These are phyloP conservation scores for Scaptomyza montana DNA, from an alignment of 1,140 invertebrate species.

Conservation along the genomic window DNA sequence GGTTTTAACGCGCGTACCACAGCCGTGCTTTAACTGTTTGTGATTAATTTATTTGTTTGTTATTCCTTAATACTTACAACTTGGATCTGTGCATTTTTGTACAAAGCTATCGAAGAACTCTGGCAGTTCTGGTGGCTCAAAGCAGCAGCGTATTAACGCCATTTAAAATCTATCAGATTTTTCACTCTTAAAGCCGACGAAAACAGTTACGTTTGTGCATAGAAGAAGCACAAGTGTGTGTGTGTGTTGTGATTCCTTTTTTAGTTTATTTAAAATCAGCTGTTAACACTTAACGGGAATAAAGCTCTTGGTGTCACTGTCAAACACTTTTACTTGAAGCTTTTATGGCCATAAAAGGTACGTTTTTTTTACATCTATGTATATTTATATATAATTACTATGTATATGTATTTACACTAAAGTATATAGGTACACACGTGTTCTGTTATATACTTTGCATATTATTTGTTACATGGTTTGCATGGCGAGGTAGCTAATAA, in stretches of 20 bases:
- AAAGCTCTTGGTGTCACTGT: constrained; percentile 50
- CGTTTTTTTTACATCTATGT: constrained; percentile 35
- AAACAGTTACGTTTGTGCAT: neutral
- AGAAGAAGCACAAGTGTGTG: too few relatives aligned
- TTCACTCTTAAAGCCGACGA: neutral
- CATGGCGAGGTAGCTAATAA: neutral
- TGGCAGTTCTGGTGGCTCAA: constrained; percentile 88
- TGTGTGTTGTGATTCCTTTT: constrained; percentile 12
- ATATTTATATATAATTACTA: neutral
- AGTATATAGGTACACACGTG: constrained; percentile 6
- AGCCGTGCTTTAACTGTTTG: neutral
- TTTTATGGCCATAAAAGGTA: constrained; percentile 42
- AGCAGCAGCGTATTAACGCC: constrained; percentile 91
- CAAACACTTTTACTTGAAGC: constrained; percentile 30
- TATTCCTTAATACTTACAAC: constrained; percentile 88
- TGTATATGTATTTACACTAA: neutral
- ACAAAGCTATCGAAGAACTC: constrained; percentile 90
- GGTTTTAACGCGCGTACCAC: neutral
- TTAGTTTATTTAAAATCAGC: constrained; percentile 57
- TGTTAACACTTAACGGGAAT: constrained; percentile 52
- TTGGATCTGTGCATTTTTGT: constrained; percentile 91
- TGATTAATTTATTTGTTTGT: constrained; percentile 2
- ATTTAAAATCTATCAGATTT: constrained; percentile 81
- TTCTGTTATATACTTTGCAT: constrained; percentile 20
- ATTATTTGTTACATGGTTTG: constrained; percentile 22